These are phyloP conservation scores for Atherinomorus stipes DNA, from an alignment of 2,113 vertebrate genomes.

Conservation along the genomic window DNA sequence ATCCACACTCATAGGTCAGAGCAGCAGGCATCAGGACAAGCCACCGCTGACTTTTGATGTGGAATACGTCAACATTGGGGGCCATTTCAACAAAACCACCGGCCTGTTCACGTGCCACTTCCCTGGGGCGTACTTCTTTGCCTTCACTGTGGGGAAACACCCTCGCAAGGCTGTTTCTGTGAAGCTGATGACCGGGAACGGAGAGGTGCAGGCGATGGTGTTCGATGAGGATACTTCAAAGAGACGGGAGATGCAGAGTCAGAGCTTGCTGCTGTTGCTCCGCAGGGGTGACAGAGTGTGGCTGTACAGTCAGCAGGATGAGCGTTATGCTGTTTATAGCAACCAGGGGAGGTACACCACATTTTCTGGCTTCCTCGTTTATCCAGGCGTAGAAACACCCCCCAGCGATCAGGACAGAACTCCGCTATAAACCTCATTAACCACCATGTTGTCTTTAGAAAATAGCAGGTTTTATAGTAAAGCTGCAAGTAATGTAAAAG, in stretches of 20 bases:
- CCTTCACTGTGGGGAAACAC: slow-evolving; percentile 85
- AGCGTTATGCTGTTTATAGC: slow-evolving; percentile 84
- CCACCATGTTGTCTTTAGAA: neutral
- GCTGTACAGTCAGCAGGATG: slow-evolving; percentile 86
- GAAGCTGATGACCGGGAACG: slow-evolving; percentile 83
- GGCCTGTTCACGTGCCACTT: slow-evolving; percentile 82
- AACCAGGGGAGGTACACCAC: slow-evolving; percentile 86
- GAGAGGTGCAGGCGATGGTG: slow-evolving; percentile 85
- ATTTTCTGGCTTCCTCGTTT: slow-evolving; percentile 85
- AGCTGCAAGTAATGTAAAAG: slow-evolving; percentile 11
- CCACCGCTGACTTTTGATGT: slow-evolving; percentile 82
- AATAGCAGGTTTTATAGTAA: slow-evolving; percentile 5
- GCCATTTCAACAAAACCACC: slow-evolving; percentile 81
- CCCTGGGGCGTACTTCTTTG: slow-evolving; percentile 83
- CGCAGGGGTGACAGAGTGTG: slow-evolving; percentile 77
- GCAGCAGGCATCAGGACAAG: slow-evolving; percentile 51
- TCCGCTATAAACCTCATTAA: slow-evolving; percentile 43
- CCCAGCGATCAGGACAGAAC: slow-evolving; percentile 56
- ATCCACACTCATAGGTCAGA: slow-evolving; percentile 75
- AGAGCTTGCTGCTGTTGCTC: slow-evolving; percentile 82
- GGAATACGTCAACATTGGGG: slow-evolving; percentile 85
- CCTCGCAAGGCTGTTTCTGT: slow-evolving; percentile 82
- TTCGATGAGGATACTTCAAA: slow-evolving; percentile 84
- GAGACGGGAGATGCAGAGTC: slow-evolving; percentile 85
- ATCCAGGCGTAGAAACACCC: slow-evolving; percentile 63